Evolutionary conservation across 2,113 vertebrate genomes (phyloP), one percentile per base, ranked within the genome.

Genomic region (Cyprichromis sp.): DNA sequence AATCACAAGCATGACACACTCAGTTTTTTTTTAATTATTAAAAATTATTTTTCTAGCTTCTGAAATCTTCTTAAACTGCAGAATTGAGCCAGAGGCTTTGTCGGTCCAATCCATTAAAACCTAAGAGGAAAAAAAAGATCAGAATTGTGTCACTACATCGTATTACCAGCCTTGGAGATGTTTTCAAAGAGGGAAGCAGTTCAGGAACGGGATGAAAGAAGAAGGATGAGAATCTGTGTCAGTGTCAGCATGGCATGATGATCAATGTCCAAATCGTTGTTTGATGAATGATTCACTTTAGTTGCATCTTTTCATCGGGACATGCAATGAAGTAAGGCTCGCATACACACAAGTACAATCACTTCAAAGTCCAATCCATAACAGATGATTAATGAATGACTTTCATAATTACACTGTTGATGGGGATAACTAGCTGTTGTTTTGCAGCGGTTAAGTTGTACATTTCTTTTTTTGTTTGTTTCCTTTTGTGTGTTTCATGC

Each of bases 271-370:
- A 81, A 83, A 29, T 78, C 2, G 10, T 78, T 78, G 73, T 68
- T 47, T 86, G 59, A 89, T 92, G 66, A 88, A 87, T 82, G 45
- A 86, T 91, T 86, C 13, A 45, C 3, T 29, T 78, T 17, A 14
- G 34, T 29, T 50, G 34, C 81, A 36, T 84, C 53, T 47, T 86
- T 63, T 90, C 53, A 66, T 66, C 11, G 1, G 6, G 2, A 31
- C 8, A n/a, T 42, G 66, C 7, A 78, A 78, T 29, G 9, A 85
- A 57, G 31, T 78, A 34, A 73, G 17, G 55, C 5, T 14, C 26
- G 7, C 11, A 76, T 34, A 31, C 83, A 34, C 57, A 38, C 26
- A 10, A 16, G 19, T 29, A 26, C 47, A 31, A 9, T 57, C 19
- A 1, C 21, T 57, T 86, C 19, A 63, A 29, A 87, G 55, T 42